Base-by-base conservation (phyloP, 2,888 invertebrate species). In the Syritta pipiens region DNA sequence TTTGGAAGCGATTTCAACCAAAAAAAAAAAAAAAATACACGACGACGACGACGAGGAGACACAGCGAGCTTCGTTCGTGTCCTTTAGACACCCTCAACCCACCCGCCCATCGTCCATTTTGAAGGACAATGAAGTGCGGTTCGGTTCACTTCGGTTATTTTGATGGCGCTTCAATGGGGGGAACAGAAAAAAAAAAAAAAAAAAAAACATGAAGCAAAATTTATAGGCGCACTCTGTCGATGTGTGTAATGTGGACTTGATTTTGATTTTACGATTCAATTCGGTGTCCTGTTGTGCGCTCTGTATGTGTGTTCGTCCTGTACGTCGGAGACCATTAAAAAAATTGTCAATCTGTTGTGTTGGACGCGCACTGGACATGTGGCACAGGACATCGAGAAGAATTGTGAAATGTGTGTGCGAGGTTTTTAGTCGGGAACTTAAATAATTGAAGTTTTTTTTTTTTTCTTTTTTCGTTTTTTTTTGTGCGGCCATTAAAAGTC, bases 251-350 rank as follows among this genome's bases (percentile, higher is more conserved):
- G 69, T 57, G 63, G 59, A 71, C 71, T 77, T 79, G 72, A 72
- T 77, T 77, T 65, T 77, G 67, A 72, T 67, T 79, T 79, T 79
- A 79, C 72, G 77, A 72, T 67, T 67, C 77, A 72, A 79, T 79
- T 72, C 60, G 55, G 24, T 63, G 46, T n/a, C n/a, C n/a, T n/a
- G n/a, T n/a, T n/a, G n/a, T n/a, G n/a, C n/a, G n/a, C n/a, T n/a
- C n/a, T n/a, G n/a, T n/a, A n/a, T n/a, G n/a, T n/a, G n/a, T n/a
- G n/a, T n/a, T n/a, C n/a, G n/a, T n/a, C n/a, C n/a, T n/a, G n/a
- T n/a, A n/a, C n/a, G n/a, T n/a, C n/a, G n/a, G n/a, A n/a, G n/a
- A n/a, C n/a, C n/a, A n/a, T n/a, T n/a, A n/a, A n/a, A n/a, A n/a
- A n/a, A n/a, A 37, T 24, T 22, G 20, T 17, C 17, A 3, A 3